These are phyloP conservation scores for Leptobrachium ailaonicum DNA, from an alignment of 2,113 vertebrate species.

Conservation along the genomic window DNA sequence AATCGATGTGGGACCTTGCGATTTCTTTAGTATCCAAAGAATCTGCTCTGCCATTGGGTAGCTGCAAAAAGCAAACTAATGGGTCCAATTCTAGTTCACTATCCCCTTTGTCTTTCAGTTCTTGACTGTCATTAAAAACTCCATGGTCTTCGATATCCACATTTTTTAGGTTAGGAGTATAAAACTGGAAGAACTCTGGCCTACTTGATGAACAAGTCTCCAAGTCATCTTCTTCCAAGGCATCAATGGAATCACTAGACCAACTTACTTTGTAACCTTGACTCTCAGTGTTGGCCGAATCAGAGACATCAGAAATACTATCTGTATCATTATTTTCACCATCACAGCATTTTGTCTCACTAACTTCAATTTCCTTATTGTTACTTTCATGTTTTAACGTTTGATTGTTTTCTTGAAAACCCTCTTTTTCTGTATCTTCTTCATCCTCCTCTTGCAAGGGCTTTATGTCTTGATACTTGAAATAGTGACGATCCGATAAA, in stretches of 20 bases:
- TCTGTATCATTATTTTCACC: constrained; percentile 57
- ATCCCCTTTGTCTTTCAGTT: constrained; percentile 55
- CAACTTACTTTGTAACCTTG: constrained; percentile 80
- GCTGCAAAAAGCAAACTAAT: constrained; percentile 73
- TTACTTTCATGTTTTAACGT: constrained; percentile 17
- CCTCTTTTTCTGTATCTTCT: constrained; percentile 52
- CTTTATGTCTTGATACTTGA: constrained; percentile 55
- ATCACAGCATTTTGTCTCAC: background rate
- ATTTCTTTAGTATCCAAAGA: constrained; percentile 40
- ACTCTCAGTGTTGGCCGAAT: constrained; percentile 79
- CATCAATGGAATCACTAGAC: constrained; percentile 86
- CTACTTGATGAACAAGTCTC: constrained; percentile 73
- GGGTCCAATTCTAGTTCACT: constrained; percentile 57
- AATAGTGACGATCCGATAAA: constrained; percentile 52
- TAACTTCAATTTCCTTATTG: background rate
- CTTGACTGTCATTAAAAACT: constrained; percentile 3
- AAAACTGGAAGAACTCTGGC: constrained; percentile 65
- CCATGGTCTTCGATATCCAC: constrained; percentile 14
- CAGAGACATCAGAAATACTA: constrained; percentile 76
- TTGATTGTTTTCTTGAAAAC: constrained; percentile 52
- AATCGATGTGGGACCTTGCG: constrained; percentile 56
- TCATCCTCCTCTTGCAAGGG: constrained; percentile 60
- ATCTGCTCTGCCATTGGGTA: constrained; percentile 61
- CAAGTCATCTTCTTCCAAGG: constrained; percentile 83
- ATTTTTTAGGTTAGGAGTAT: constrained; percentile 66